Evolutionary conservation across 2,888 invertebrate genomes (phyloP).

Genomic region (Drosophila yooni): DNA sequence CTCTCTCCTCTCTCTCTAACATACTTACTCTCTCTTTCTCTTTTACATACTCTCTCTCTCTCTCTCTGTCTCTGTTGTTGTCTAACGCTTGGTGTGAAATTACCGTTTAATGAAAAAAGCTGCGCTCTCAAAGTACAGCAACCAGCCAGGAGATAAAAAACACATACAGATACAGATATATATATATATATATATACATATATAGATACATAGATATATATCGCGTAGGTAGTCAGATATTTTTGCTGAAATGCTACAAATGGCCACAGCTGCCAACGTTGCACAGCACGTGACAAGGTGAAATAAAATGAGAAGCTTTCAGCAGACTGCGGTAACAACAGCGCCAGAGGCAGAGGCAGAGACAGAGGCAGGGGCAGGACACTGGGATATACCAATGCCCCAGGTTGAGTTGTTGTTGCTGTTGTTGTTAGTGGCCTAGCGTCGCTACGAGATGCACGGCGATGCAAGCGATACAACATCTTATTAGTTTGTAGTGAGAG

Average conservation of each 20-base stretch:
- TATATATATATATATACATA: conserved; percentile 23
- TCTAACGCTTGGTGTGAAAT: conserved; percentile 67
- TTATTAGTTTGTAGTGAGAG: conserved; percentile 72
- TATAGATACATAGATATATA: conserved; percentile 15
- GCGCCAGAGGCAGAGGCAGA: conserved; percentile 2
- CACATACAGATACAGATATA: conserved; percentile 28
- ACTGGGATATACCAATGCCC: conserved; percentile 37
- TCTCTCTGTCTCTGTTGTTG: conserved; percentile 13
- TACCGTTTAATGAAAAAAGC: conserved; percentile 80
- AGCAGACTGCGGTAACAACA: conserved; percentile 47
- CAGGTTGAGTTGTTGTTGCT: conserved; percentile 34
- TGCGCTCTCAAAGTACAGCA: conserved; percentile 42
- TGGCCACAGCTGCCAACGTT: conserved; percentile 73
- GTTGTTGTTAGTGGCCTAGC: conserved; percentile 25
- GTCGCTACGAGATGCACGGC: conserved; percentile 48
- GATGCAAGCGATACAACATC: conserved; percentile 66
- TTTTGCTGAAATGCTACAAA: conserved; percentile 80
- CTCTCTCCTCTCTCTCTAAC: not conserved
- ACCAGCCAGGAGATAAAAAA: conserved; percentile 6
- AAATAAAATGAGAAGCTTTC: conserved; percentile 80
- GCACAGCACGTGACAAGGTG: conserved; percentile 78
- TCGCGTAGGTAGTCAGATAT: conserved; percentile 76
- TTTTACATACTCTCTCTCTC: not conserved
- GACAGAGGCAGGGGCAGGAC: not conserved
- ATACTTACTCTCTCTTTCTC: not conserved